Evolutionary conservation across 1,140 invertebrate species (phyloP).

Genomic region (Leptopilina clavipes): DNA sequence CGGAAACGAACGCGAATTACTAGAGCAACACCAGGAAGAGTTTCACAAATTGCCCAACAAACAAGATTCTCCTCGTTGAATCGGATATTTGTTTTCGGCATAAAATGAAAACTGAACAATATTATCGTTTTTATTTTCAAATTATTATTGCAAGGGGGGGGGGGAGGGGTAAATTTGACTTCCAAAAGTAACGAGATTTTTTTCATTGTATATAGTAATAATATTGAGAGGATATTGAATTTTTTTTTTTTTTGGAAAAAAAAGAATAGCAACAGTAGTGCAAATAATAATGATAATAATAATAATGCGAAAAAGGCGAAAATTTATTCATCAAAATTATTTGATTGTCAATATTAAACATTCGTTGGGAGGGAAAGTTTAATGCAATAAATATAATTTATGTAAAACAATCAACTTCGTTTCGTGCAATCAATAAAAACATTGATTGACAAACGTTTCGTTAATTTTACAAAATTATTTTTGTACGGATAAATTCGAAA

Average conservation of each 20-base stretch:
- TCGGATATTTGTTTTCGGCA: not conserved
- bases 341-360: too few relatives aligned
- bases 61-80: not conserved
- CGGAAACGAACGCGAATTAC: constrained; percentile 50
- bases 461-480: constrained; percentile 2
- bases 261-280: not conserved
- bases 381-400: not conserved
- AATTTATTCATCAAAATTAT: not conserved
- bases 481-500: not conserved
- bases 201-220: too few relatives aligned
- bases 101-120: too few relatives aligned
- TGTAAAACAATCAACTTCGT: constrained; percentile 1
- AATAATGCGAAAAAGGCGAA: not conserved
- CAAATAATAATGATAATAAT: not conserved
- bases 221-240: too few relatives aligned
- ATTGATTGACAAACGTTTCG: not conserved
- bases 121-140: too few relatives aligned
- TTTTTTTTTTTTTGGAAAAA: too few relatives aligned
- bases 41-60: constrained; percentile 1
- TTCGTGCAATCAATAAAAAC: constrained; percentile 1
- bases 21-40: not conserved
- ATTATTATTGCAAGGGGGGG: too few relatives aligned
- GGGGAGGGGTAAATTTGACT: too few relatives aligned
- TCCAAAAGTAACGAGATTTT: too few relatives aligned
- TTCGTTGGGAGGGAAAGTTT: not conserved